These are phyloP conservation scores for Catagonus wagneri DNA, from an alignment of 2,113 vertebrate species.

Conservation along the genomic window DNA sequence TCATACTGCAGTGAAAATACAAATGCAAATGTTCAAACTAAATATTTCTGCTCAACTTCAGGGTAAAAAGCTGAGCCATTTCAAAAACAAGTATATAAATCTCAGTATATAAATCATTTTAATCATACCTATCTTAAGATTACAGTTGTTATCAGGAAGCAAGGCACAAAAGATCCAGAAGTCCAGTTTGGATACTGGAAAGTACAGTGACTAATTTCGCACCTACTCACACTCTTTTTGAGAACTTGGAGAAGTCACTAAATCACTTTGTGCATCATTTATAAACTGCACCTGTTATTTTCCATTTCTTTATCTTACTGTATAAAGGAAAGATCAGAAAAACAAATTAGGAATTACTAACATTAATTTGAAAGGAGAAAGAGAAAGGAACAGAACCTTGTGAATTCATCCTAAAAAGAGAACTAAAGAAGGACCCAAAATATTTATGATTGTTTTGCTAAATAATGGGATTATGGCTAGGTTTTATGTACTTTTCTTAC, in stretches of 20 bases:
- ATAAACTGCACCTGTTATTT: conserved; percentile 31
- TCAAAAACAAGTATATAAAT: conserved; percentile 28
- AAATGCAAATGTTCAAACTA: conserved; percentile 44
- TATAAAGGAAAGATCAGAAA: not conserved
- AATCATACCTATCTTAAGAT: no score
- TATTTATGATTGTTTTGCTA: not conserved
- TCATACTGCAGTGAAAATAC: not conserved
- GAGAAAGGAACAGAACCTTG: not conserved
- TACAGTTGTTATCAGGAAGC: no score
- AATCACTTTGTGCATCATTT: conserved; percentile 12
- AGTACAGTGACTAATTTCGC: not conserved
- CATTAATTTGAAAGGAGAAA: not conserved
- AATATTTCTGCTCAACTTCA: conserved; percentile 12
- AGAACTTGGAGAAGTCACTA: not conserved
- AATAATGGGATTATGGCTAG: not conserved
- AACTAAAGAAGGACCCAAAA: conserved; percentile 26
- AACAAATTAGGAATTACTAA: conserved; percentile 38
- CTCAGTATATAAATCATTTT: no score
- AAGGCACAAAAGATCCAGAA: conserved; percentile 9
- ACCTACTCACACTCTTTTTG: not conserved
- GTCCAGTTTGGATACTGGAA: not conserved
- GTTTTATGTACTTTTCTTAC: conserved; percentile 36
- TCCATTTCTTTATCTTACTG: not conserved
- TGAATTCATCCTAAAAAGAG: conserved; percentile 22
- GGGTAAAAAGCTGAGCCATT: conserved; percentile 17